Base-by-base conservation (phyloP, 2,113 vertebrate species). In the Protobothrops mucrosquamatus region DNA sequence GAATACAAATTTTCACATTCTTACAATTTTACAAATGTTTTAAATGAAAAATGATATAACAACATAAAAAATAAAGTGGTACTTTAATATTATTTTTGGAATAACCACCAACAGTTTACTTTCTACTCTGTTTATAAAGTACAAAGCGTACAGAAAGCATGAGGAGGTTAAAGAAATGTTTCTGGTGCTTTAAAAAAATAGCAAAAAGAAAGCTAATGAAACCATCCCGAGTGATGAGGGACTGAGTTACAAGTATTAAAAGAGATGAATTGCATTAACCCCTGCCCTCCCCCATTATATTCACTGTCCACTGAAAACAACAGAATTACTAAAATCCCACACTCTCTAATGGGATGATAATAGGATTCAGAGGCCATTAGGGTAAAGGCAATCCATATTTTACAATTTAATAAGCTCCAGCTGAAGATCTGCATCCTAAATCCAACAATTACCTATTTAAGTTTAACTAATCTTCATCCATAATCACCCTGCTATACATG, bases 311-410 rank as follows among this genome's bases (percentile, higher is more conserved):
- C 96, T 98, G 97, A 98, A 98, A 98, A 98, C 98, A 98, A 98
- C 98, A 97, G 97, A 98, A 98, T 98, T 98, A 98, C 97, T 97
- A 97, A 98, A 98, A 98, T 98, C 97, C 97, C 97, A 97, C 97
- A 96, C 97, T 97, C 97, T 98, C 98, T 98, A 99, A 99, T 98
- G 97, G 98, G 98, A 98, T 98, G 98, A 97, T 98, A 98, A 99
- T 98, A 98, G 97, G 98, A 98, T 98, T 98, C 98, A 97, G 97
- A 98, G 98, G 98, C 98, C 98, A 97, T 97, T 97, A 97, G 98
- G 98, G 98, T 98, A 98, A 98, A 98, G 98, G 96, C 98, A 98
- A 98, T 98, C 98, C 98, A 98, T 98, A 98, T 98, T 98, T 98
- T 97, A 97, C 95, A 97, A 95, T 97, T 97, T 98, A 98, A 98